phyloP scores from a whole-genome alignment of 2,888 invertebrate genomes.

The Prionchulus punctatus region DNA sequence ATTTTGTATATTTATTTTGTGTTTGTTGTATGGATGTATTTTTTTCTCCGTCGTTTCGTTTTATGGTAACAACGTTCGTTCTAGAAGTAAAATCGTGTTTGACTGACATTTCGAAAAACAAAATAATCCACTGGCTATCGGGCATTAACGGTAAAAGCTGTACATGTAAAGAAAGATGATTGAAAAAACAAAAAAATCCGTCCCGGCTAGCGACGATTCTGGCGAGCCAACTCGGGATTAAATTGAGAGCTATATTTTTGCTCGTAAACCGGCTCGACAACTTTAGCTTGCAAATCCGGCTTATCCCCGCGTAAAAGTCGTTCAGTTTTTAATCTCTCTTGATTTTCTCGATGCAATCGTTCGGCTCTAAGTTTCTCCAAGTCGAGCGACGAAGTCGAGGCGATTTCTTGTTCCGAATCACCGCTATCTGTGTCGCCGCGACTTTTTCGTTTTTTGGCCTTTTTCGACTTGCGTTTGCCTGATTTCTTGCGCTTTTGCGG shows the following conservation, averaged over 20 bases:
- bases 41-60: no score
- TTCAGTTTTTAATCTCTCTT: slow-evolving; percentile 56
- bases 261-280: no score
- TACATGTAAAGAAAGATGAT: no score
- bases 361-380: slow-evolving; percentile 56
- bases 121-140: no score
- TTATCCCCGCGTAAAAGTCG: slow-evolving; percentile 41
- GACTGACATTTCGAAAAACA: no score
- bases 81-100: no score
- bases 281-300: not conserved
- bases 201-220: no score
- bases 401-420: not conserved
- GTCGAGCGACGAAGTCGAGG: slow-evolving; percentile 14
- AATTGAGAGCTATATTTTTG: slow-evolving; percentile 90
- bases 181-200: no score
- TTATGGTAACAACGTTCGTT: no score
- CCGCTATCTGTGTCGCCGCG: not conserved
- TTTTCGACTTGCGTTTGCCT: not conserved
- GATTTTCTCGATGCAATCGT: slow-evolving; percentile 59
- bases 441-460: not conserved
- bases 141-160: no score
- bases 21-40: no score
- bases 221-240: slow-evolving; percentile 52
- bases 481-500: not conserved
- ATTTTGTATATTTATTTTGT: no score